Evolutionary conservation across 2,888 invertebrate species (phyloP), one percentile per base, ranked within the genome.

Genomic region (Crossocerus cetratus): DNA sequence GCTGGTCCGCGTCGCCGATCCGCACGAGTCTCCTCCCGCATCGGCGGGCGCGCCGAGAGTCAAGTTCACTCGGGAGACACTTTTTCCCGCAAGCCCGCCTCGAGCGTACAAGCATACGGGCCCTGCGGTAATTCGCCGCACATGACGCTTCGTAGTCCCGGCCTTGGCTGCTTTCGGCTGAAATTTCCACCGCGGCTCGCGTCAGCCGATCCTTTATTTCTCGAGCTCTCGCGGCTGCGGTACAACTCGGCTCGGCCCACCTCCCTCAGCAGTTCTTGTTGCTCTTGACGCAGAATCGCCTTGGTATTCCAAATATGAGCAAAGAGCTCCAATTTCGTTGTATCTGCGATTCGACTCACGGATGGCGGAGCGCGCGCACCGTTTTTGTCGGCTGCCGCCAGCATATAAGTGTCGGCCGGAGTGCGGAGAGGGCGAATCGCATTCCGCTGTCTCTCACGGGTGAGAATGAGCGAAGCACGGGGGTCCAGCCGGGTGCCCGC

Each of bases 371-470:
- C 42, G 32, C 55, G 43, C 57, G 67, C 67, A 67, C 65, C 2
- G 74, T 89, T 87, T 89, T 89, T 88, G 83, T 11, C 2, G 11
- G 32, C 32, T 32, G 32, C 32, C 81, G 76, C 67, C 77, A 78
- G 74, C 84, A 72, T 78, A 82, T 81, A 85, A 83, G 86, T 69
- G 78, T 44, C 53, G 64, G 56, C 64, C 45, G 63, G 65, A 43
- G 32, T 32, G 59, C 22, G 66, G 72, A 58, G 78, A 78, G 81
- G 80, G 73, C 82, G 82, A 83, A 81, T 77, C 80, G 82, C 87
- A 88, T 88, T 88, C 88, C 87, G 79, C 81, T 83, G 85, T 84
- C 84, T 82, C 76, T 80, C 62, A 77, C 76, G 80, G 84, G 85
- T 83, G 86, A 85, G 86, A 87, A 86, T 83, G 86, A 86, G 84